Evolutionary conservation across 2,113 vertebrate genomes (phyloP).

Genomic region (Alethe diademata): DNA sequence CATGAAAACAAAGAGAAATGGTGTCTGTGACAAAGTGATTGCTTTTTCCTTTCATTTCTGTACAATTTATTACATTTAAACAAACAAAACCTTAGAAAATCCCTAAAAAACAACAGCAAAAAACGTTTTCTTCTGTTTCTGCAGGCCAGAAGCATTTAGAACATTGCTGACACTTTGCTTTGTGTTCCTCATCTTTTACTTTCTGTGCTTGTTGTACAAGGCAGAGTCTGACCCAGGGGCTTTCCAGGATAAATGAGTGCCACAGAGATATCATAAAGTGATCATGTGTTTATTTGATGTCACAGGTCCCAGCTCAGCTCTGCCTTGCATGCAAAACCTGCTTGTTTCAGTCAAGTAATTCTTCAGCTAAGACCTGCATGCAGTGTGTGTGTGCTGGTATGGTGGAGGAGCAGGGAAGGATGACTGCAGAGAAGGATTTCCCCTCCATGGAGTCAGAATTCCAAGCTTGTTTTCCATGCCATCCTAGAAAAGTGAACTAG

Average conservation of each 20-base stretch:
- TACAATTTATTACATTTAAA: background rate
- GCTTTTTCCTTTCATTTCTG: background rate
- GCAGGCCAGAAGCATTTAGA: background rate
- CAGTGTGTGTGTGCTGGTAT: background rate
- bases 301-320: background rate
- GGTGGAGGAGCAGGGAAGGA: background rate
- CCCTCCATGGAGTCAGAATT: background rate
- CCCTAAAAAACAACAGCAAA: background rate
- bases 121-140: background rate
- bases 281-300: background rate
- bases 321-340: background rate
- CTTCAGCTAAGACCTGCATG: background rate
- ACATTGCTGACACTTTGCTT: background rate
- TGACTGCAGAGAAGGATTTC: background rate
- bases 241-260: background rate
- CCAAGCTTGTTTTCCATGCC: background rate
- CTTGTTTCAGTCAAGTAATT: background rate
- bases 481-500: background rate
- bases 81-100: background rate
- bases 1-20: background rate
- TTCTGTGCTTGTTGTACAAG: background rate
- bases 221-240: background rate
- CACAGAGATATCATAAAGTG: background rate
- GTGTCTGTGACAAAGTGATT: background rate
- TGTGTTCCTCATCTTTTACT: background rate